Percentiles rank a stretch among this genome's conserved stretches.
These are phyloP conservation scores for Acrocera orbiculus DNA, from an alignment of 2,888 invertebrate genomes.

Conservation along the genomic window DNA sequence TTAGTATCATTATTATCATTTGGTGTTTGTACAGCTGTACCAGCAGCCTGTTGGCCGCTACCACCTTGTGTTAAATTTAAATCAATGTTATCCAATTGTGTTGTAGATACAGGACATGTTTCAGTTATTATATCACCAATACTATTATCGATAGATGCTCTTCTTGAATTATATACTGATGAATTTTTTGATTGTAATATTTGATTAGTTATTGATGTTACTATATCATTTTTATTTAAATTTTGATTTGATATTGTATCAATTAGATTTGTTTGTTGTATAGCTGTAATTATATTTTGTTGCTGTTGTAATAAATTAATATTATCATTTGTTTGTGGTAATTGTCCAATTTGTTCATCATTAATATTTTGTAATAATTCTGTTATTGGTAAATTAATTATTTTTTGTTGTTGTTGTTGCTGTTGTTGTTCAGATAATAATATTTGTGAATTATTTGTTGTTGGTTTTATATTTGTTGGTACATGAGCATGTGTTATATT, in stretches of 20 bases:
- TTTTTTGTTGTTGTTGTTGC: no score
- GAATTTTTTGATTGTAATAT: conserved; percentile 22
- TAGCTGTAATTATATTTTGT: no score
- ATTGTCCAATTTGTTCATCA: no score
- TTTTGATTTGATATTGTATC: no score
- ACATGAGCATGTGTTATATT: conserved; percentile 38
- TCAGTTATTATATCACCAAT: conserved; percentile 16
- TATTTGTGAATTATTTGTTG: conserved; percentile 7
- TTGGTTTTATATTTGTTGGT: conserved; percentile 10
- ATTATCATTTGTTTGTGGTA: no score
- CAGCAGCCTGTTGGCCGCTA: conserved; percentile 9
- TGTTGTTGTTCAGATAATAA: not conserved
- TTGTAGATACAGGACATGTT: not conserved
- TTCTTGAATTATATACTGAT: conserved; percentile 27
- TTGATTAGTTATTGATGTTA: no score
- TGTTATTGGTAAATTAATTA: no score
- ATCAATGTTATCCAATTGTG: not conserved
- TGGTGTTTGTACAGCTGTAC: conserved; percentile 15
- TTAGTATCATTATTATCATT: conserved; percentile 11
- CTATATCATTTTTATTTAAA: no score
- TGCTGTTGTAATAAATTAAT: no score
- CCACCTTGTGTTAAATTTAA: no score
- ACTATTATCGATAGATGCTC: conserved; percentile 27
- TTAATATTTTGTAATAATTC: no score
- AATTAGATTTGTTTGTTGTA: no score